phyloP scores from a whole-genome alignment of 2,113 vertebrate species.

The Sylvicapra grimmia region DNA sequence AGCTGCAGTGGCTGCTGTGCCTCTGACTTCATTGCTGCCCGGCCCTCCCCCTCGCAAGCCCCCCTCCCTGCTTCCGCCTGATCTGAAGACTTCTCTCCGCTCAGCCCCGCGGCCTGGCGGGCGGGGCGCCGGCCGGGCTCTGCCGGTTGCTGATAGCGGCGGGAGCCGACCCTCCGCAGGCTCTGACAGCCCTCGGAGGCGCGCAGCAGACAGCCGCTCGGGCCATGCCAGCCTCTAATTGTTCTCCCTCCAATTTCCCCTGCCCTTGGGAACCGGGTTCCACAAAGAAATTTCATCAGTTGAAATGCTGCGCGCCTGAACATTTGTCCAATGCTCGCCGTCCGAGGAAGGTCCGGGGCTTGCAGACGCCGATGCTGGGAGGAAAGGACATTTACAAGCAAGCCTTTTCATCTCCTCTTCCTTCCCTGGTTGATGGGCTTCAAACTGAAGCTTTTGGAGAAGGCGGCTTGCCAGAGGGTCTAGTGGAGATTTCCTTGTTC shows the following conservation, averaged over 20 bases:
- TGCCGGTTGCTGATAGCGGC: constrained; percentile 40
- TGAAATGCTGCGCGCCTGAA: constrained; percentile 53
- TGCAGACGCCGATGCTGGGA: constrained; percentile 14
- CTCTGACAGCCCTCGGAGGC: constrained; percentile 59
- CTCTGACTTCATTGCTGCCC: constrained; percentile 4
- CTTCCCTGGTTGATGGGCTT: not conserved
- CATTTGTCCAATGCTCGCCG: not conserved
- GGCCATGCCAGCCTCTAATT: constrained; percentile 39
- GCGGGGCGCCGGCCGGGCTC: constrained; percentile 43
- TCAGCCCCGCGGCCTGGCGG: not conserved
- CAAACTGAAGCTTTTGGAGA: not conserved
- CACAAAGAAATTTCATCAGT: constrained; percentile 40
- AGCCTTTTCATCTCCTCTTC: not conserved
- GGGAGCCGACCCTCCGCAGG: constrained; percentile 16
- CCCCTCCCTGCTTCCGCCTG: constrained; percentile 14
- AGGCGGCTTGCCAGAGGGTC: not conserved
- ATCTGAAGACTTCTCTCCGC: constrained; percentile 29
- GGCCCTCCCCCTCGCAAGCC: not conserved
- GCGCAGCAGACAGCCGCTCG: constrained; percentile 43
- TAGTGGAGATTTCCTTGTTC: not conserved
- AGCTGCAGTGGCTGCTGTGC: constrained; percentile 61
- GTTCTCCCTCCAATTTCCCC: constrained; percentile 63
- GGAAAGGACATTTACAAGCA: not conserved
- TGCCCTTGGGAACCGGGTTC: constrained; percentile 58
- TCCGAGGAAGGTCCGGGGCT: not conserved